Evolutionary conservation across 2,888 invertebrate species (phyloP), one percentile per base, ranked within the genome.

Genomic region (Beris chalybata): DNA sequence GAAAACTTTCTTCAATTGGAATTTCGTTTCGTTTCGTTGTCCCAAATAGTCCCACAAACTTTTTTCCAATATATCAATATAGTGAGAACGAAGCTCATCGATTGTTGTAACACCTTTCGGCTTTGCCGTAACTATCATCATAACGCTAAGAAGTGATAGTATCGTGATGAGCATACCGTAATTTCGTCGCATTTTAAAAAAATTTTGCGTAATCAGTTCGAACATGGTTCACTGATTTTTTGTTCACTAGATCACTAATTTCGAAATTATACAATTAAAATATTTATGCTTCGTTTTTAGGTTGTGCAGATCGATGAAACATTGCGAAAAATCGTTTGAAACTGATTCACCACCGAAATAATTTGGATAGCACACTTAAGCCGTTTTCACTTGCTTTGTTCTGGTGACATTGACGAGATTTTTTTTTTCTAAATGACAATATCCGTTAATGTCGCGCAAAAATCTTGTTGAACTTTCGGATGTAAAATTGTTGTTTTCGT

Each of bases 31-130:
- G 68, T 69, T 67, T 12, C 66, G 70, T 61, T 74, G 76, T 32
- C 71, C 69, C 65, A 80, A 71, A 71, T 78, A 78, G 30, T 74
- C 58, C 79, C 79, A 80, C 5, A 80, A 71, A 1, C 74, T 72
- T 31, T 74, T 71, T 76, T 89, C 89, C 61, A 88, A 72, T n/a
- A n/a, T n/a, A 15, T 79, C 76, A 50, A 87, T 78, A 73, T 90
- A 85, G 59, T 85, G 82, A 13, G 82, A 79, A 38, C 90, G 84
- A 67, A 87, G 75, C 64, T 83, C 76, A 76, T 90, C 89, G n/a
- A 89, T 83, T 56, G 78, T 75, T 6, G 83, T 76, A 15, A 78
- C 67, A 59, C 68, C 66, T 52, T 68, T 56, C 47, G 69, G 47
- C 47, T 59, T 65, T 9, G 61, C 61, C 30, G 30, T 29, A 3